Percentiles rank a stretch among this genome's conserved stretches.
Conservation (phyloP, 2,113 vertebrate genomes). For the Osmerus eperlanus region DNA sequence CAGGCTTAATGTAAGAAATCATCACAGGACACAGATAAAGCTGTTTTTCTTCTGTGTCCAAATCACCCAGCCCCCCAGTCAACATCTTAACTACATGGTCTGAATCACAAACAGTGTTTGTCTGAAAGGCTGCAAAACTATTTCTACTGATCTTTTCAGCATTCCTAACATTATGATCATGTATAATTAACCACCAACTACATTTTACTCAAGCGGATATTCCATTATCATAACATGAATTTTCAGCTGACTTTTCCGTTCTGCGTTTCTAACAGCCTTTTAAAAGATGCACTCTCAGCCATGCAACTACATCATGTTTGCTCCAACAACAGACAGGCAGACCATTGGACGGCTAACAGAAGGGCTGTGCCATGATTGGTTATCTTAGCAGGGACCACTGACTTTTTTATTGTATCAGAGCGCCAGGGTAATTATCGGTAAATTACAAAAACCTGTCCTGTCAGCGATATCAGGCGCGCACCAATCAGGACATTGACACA, state of each 20-base stretch:
- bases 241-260: too few relatives aligned
- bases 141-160: too few relatives aligned
- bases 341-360: slow-evolving; percentile 42
- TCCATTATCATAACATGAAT: too few relatives aligned
- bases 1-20: slow-evolving; percentile 69
- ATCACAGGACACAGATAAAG: slow-evolving; percentile 60
- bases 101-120: too few relatives aligned
- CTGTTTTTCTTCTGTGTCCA: too few relatives aligned
- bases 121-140: too few relatives aligned
- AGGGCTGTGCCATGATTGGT: slow-evolving; percentile 42
- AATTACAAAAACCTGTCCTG: slow-evolving; percentile 68
- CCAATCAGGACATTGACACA: slow-evolving; percentile 71
- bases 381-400: slow-evolving; percentile 53
- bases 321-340: slow-evolving; percentile 33
- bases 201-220: too few relatives aligned
- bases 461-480: slow-evolving; percentile 70
- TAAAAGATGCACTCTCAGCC: neutral
- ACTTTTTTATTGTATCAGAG: slow-evolving; percentile 63
- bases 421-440: slow-evolving; percentile 69
- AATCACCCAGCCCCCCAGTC: too few relatives aligned
- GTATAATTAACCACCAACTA: too few relatives aligned
- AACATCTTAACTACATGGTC: too few relatives aligned
- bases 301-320: neutral
- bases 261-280: neutral
- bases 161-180: too few relatives aligned